Conservation (phyloP, 2,113 vertebrate genomes). For the Alectura lathami region DNA sequence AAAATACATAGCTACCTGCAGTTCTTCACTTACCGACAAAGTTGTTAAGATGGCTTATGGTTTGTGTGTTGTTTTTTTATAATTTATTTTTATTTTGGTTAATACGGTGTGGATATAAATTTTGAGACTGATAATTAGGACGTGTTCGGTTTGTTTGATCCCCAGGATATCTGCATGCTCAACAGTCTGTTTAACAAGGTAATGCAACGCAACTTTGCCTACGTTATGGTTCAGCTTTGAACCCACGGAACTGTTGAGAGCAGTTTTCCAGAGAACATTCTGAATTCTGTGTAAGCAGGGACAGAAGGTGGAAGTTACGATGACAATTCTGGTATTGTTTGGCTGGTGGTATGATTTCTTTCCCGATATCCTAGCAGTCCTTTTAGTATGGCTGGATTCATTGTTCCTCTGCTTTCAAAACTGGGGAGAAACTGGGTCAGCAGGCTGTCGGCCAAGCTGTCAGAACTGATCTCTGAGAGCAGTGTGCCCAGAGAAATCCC, state of each 20-base stretch:
- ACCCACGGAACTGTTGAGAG: background rate
- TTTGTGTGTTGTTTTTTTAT: background rate
- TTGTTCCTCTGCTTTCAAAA: slow-evolving; percentile 57
- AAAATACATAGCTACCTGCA: background rate
- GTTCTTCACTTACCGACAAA: background rate
- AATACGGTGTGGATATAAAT: background rate
- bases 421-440: slow-evolving; percentile 60
- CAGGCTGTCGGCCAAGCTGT: slow-evolving; percentile 62
- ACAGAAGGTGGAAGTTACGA: background rate
- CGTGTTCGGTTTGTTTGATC: background rate
- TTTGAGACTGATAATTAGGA: background rate
- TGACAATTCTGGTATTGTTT: background rate
- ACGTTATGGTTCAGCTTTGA: background rate
- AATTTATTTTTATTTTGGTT: background rate
- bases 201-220: background rate
- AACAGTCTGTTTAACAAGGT: background rate
- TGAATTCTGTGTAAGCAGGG: background rate
- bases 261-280: background rate
- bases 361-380: background rate
- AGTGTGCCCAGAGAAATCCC: slow-evolving; percentile 14
- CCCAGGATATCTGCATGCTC: background rate
- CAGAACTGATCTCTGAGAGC: slow-evolving; percentile 43
- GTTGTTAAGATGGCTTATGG: background rate
- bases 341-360: background rate
- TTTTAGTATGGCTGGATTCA: slow-evolving; percentile 8